Evolutionary conservation across 2,888 invertebrate genomes (phyloP).

Genomic region (Gryllus longicercus): DNA sequence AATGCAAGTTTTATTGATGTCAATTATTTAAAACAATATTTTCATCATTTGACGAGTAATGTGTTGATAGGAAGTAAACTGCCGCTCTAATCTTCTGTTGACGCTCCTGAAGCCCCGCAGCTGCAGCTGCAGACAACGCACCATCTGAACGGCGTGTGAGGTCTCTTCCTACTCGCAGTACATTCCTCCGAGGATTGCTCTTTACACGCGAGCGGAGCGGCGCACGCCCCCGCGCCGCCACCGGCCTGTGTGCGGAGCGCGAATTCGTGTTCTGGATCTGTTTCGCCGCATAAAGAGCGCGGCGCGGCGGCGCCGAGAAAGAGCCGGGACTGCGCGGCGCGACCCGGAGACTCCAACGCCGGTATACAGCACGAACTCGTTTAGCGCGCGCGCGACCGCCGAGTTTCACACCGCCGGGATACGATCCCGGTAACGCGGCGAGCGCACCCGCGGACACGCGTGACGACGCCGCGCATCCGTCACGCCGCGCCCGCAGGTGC

Average conservation of each 20-base stretch:
- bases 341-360: background rate
- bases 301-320: background rate
- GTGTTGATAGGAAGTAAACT: too few relatives aligned
- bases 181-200: too few relatives aligned
- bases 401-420: background rate
- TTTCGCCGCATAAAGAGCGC: background rate
- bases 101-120: too few relatives aligned
- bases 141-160: too few relatives aligned
- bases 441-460: slow-evolving; percentile 5
- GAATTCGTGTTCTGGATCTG: background rate
- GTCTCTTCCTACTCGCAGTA: too few relatives aligned
- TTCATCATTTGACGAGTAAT: too few relatives aligned
- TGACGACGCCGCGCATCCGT: background rate
- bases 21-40: too few relatives aligned
- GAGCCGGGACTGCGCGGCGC: background rate
- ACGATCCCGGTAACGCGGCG: slow-evolving; percentile 9
- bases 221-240: too few relatives aligned
- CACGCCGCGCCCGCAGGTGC: background rate
- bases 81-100: too few relatives aligned
- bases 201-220: too few relatives aligned
- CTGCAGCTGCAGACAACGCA: too few relatives aligned
- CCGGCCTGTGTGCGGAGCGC: background rate
- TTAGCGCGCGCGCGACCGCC: background rate
- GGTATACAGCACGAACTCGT: background rate
- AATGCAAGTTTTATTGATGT: too few relatives aligned